These are phyloP conservation scores for Chloroceryle amazona DNA, from an alignment of 2,797 vertebrate genomes.

Conservation along the genomic window DNA sequence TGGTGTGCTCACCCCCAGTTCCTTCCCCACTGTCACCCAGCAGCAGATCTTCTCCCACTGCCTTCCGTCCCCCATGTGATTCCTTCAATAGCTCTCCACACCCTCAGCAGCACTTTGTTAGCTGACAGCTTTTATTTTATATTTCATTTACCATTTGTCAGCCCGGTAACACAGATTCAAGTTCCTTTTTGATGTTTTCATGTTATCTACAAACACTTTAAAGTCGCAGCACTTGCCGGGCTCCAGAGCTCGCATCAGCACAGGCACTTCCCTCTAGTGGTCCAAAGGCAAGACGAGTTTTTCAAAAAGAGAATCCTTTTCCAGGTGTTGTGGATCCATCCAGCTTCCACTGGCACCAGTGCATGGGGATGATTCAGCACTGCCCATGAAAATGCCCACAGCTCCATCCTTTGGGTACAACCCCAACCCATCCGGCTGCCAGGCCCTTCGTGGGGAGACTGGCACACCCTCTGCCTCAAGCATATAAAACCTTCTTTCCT, in stretches of 20 bases:
- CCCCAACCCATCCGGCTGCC: accelerated
- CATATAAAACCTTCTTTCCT: background rate
- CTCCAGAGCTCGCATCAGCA: background rate
- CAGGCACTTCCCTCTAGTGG: slow-evolving; percentile 58
- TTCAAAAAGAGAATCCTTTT: background rate
- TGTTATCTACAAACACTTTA: slow-evolving; percentile 23
- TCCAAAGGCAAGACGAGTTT: background rate
- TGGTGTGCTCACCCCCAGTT: accelerated
- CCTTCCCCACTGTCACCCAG: background rate
- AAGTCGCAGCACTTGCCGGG: background rate
- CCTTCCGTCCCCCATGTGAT: background rate
- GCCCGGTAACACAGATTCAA: background rate
- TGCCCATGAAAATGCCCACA: accelerated
- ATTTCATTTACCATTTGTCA: slow-evolving; percentile 71
- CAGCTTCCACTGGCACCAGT: accelerated
- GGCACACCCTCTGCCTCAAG: background rate
- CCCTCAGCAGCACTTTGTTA: slow-evolving; percentile 7
- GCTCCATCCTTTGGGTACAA: background rate
- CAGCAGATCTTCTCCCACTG: background rate
- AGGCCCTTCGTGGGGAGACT: background rate
- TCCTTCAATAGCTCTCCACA: background rate
- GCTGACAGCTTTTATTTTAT: slow-evolving; percentile 58
- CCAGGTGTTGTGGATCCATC: background rate
- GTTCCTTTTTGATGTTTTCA: slow-evolving; percentile 53
- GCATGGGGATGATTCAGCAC: accelerated